Percentiles rank a stretch among this genome's conserved stretches.
Conservation (phyloP, 2,797 vertebrate species). For the Mionectes olivaceus region DNA sequence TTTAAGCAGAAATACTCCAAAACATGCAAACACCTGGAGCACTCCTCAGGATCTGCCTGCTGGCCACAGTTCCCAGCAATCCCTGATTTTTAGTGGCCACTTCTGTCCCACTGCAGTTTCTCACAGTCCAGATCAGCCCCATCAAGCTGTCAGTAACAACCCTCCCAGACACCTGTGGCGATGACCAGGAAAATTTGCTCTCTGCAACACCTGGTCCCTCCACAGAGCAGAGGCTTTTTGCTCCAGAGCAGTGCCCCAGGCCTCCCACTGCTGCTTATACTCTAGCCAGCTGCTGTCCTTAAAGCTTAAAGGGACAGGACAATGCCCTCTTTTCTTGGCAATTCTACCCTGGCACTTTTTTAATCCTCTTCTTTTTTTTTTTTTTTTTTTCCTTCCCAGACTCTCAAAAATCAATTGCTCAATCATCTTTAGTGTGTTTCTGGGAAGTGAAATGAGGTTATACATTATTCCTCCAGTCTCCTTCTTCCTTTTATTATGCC, state of each 20-base stretch:
- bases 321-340: background rate
- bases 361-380: background rate
- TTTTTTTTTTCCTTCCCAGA: background rate
- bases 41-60: accelerated
- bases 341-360: background rate
- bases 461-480: background rate
- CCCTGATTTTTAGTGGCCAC: background rate
- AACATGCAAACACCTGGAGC: background rate
- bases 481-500: background rate
- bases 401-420: background rate
- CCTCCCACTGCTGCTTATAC: background rate
- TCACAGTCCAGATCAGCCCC: background rate
- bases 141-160: background rate
- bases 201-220: background rate
- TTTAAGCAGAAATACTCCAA: background rate
- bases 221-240: background rate
- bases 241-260: background rate
- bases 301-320: background rate
- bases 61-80: background rate
- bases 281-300: background rate
- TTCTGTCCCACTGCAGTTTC: accelerated
- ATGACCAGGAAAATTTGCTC: background rate
- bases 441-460: constrained; percentile 25
- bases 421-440: constrained; percentile 44
- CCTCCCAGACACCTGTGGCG: background rate